Percentiles rank a stretch among this genome's conserved stretches.
Conservation (phyloP, 2,888 invertebrate genomes). For the Pinctada fucata region DNA sequence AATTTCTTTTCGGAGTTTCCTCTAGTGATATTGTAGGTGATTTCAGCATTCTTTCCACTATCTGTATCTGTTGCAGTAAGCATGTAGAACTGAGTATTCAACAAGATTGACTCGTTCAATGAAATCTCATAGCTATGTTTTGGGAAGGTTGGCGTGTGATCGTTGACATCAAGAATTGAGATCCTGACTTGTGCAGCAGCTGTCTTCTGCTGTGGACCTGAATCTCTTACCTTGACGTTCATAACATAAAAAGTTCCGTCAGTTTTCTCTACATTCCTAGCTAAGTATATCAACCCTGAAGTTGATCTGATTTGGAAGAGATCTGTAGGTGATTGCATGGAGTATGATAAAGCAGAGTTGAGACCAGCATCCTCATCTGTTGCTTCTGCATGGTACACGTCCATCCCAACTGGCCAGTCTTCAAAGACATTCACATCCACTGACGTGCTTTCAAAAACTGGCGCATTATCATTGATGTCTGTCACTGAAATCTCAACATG, state of each 20-base stretch:
- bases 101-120: constrained; percentile 90
- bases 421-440: constrained; percentile 86
- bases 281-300: constrained; percentile 92
- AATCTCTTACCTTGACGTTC: constrained; percentile 66
- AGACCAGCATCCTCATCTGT: constrained; percentile 91
- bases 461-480: constrained; percentile 95
- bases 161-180: constrained; percentile 92
- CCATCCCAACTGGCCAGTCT: constrained; percentile 95
- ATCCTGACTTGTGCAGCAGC: constrained; percentile 59
- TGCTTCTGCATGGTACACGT: constrained; percentile 92
- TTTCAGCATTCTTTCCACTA: constrained; percentile 64
- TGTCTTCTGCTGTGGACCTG: constrained; percentile 56
- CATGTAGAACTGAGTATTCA: constrained; percentile 84
- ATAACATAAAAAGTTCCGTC: constrained; percentile 40
- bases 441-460: constrained; percentile 78
- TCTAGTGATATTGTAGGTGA: constrained; percentile 83
- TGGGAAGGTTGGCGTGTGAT: constrained; percentile 96
- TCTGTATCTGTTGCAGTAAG: constrained; percentile 70
- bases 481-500: constrained; percentile 88
- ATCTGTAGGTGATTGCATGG: constrained; percentile 81
- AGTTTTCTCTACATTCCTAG: constrained; percentile 80
- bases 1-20: constrained; percentile 92
- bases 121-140: constrained; percentile 95
- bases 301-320: constrained; percentile 90
- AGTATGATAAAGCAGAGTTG: constrained; percentile 91